Conservation (phyloP, 2,113 vertebrate genomes). For the Cyphomyrus discorhynchus region DNA sequence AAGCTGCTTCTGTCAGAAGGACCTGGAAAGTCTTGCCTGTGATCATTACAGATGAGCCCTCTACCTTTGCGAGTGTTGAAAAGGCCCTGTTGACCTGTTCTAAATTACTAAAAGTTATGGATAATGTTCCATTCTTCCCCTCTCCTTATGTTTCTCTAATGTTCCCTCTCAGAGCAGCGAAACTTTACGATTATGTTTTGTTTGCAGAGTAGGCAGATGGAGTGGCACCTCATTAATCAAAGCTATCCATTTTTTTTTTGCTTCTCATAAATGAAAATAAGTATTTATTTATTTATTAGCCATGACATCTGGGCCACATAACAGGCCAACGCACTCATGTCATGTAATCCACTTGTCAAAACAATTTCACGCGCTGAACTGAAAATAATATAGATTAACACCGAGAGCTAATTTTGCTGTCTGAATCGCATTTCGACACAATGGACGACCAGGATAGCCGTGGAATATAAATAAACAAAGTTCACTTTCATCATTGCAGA, state of each 20-base stretch:
- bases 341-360: constrained; percentile 50
- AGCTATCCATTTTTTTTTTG: constrained; percentile 33
- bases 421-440: not conserved
- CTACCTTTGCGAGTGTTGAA: constrained; percentile 38
- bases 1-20: constrained; percentile 36
- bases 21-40: constrained; percentile 38
- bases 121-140: constrained; percentile 28
- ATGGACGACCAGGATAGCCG: not conserved
- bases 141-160: constrained; percentile 15
- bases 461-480: not conserved
- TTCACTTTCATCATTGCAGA: not conserved
- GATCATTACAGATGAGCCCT: constrained; percentile 42
- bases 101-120: constrained; percentile 36
- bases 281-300: constrained; percentile 45
- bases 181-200: constrained; percentile 30
- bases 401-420: not conserved
- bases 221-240: constrained; percentile 48
- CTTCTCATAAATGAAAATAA: constrained; percentile 32
- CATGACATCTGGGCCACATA: constrained; percentile 35
- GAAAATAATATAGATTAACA: constrained; percentile 17
- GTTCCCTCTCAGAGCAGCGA: constrained; percentile 25
- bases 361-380: constrained; percentile 31
- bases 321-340: constrained; percentile 36
- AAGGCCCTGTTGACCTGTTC: constrained; percentile 33
- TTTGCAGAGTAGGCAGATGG: constrained; percentile 36